Base-by-base conservation (phyloP, 1,140 invertebrate genomes). In the Ceratosolen fusciceps region DNA sequence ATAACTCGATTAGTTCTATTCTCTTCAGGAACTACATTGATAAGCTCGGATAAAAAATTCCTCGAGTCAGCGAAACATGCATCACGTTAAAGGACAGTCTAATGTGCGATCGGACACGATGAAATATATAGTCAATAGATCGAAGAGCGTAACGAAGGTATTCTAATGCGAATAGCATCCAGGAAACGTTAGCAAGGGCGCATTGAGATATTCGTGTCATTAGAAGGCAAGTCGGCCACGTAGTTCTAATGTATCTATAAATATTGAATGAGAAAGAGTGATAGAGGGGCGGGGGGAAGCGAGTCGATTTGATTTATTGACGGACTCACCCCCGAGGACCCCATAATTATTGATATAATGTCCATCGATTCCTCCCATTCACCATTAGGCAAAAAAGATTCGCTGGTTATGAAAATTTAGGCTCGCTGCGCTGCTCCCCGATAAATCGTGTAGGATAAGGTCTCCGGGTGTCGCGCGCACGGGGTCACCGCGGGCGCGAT, bases 331-430 rank as follows among this genome's bases (percentile, higher is more conserved):
- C 31, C 9, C 60, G 49, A 21, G 49, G 49, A 14, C 34, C 4
- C 31, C 2, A 19, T 21, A 4, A 65, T 65, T 21, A n/a, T 21
- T 37, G 60, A 65, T 37, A 21, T 16, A 65, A 65, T 4, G 34
- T 21, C 37, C 14, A 21, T 2, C 16, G 14, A 65, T 67, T 58
- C 79, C 60, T 73, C 47, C 71, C 12, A 47, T 31, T 71, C 34
- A 21, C 47, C 14, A 54, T 71, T n/a, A 52, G 19, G 21, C 4
- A 10, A 2, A 39, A 16, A n/a, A 3, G 21, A 5, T 8, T 5
- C 31, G 24, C 34, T 54, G 29, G 47, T 73, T 73, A 73, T 56
- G 29, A 73, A 56, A 52, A 71, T 49, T 31, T 16, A 29, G 21
- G 14, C 14, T 21, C 26, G 26, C 16, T 52, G 47, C 26, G 24